Conservation (phyloP, 2,797 vertebrate genomes). For the Columba guinea region DNA sequence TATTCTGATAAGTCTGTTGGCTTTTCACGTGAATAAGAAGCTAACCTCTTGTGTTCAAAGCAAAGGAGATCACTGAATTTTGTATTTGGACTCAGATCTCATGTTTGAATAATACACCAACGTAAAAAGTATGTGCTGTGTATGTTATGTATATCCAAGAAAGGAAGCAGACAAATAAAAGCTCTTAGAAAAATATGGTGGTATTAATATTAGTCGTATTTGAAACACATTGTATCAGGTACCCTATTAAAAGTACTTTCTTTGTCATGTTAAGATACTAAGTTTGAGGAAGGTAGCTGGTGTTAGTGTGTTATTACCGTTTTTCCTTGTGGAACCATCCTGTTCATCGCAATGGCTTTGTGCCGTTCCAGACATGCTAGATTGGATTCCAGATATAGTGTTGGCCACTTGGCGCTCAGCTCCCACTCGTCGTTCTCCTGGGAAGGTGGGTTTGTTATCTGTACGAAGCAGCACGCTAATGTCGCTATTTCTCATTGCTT, state of each 20-base stretch:
- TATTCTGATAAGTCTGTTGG: constrained; percentile 12
- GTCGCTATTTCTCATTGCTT: not conserved
- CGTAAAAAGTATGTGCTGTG: not conserved
- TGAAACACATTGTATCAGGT: not conserved
- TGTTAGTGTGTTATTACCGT: not conserved
- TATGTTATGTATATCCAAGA: constrained; percentile 10
- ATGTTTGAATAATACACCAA: constrained; percentile 7
- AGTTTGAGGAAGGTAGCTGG: not conserved
- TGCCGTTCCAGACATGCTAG: not conserved
- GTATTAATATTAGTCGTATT: not conserved
- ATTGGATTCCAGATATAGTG: not conserved
- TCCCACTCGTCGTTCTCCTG: not conserved
- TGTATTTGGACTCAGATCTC: constrained; percentile 7
- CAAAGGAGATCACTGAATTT: constrained; percentile 53
- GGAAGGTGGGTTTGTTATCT: not conserved
- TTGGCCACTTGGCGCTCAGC: not conserved
- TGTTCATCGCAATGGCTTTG: not conserved
- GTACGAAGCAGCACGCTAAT: not conserved
- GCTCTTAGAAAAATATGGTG: not conserved
- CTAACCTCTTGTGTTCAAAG: constrained; percentile 41
- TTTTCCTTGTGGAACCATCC: not conserved
- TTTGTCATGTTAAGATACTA: not conserved
- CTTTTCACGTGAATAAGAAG: constrained; percentile 48
- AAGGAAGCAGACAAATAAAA: constrained; percentile 54
- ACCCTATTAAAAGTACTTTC: not conserved